phyloP scores from a whole-genome alignment of 2,113 vertebrate species.

The Silurus asotus region DNA sequence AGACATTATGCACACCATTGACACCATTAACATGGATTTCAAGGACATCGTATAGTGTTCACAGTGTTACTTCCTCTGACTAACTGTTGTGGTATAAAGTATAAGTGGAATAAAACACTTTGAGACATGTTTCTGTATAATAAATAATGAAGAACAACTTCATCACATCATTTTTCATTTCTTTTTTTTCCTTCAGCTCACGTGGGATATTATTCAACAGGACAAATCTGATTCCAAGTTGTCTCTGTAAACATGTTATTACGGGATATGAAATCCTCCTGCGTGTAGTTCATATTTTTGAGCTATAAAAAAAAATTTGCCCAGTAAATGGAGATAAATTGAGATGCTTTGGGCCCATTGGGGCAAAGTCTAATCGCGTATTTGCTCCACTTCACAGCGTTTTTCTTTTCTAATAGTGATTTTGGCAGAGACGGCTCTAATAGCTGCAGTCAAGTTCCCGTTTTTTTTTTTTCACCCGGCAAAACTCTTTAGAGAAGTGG shows the following conservation, averaged over 20 bases:
- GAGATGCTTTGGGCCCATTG: conserved; percentile 2
- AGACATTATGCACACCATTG: too few species aligned
- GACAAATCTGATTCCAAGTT: background rate
- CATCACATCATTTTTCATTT: background rate
- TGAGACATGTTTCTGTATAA: background rate
- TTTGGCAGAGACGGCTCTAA: conserved; percentile 48
- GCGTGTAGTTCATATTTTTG: background rate
- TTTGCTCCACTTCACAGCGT: conserved; percentile 32
- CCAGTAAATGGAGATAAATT: conserved; percentile 51
- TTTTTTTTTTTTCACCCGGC: conserved; percentile 27
- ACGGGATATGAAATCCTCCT: background rate
- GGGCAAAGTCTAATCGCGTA: conserved; percentile 31
- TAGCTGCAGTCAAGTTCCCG: conserved; percentile 38
- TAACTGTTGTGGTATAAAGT: background rate
- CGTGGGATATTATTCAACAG: background rate
- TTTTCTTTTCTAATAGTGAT: conserved; percentile 38
- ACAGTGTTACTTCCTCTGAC: background rate
- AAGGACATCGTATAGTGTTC: too few species aligned
- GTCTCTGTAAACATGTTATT: conserved; percentile 8
- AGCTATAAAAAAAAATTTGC: background rate
- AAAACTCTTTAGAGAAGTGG: conserved; percentile 40
- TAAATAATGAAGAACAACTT: background rate
- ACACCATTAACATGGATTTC: too few species aligned
- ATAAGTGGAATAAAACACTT: background rate
- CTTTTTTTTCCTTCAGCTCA: background rate